A percentile compares a stretch with the other conserved stretches of the same genome.
Conservation (phyloP, 2,888 invertebrate genomes). For the Lottia gigantea region DNA sequence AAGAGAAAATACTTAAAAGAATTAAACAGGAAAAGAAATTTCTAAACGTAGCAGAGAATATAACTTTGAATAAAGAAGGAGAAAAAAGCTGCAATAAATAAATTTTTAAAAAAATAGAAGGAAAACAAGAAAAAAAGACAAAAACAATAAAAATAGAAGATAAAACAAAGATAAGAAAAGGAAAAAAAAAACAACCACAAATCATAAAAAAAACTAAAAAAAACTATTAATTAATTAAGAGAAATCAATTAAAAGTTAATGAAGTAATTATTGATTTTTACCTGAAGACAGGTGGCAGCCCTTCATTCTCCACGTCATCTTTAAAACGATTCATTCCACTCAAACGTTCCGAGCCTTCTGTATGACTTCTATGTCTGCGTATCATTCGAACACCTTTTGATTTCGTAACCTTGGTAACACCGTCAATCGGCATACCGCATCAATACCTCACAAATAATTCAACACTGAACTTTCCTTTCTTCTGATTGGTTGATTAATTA, state of each 20-base stretch:
- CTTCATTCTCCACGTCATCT: constrained; percentile 47
- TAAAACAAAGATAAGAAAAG: not conserved
- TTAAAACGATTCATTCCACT: constrained; percentile 36
- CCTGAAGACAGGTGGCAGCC: constrained; percentile 41
- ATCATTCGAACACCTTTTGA: constrained; percentile 31
- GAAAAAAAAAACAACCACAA: not conserved
- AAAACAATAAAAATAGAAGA: not conserved
- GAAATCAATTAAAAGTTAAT: not conserved
- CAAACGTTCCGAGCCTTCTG: constrained; percentile 24
- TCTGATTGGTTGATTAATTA: too few relatives aligned
- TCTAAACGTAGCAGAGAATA: too few relatives aligned
- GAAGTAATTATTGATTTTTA: constrained; percentile 23
- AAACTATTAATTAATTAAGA: not conserved
- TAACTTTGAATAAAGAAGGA: too few relatives aligned
- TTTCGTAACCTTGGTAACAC: constrained; percentile 21
- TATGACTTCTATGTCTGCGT: constrained; percentile 39
- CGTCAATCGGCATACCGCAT: not conserved
- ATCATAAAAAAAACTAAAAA: not conserved
- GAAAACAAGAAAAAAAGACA: too few relatives aligned
- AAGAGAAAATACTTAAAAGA: too few relatives aligned
- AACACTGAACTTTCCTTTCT: too few relatives aligned
- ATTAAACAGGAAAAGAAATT: too few relatives aligned
- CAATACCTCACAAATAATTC: too few relatives aligned
- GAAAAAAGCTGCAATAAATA: too few relatives aligned
- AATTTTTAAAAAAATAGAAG: too few relatives aligned